These are phyloP conservation scores for Gambelia wislizenii DNA, from an alignment of 2,797 vertebrate genomes.

Conservation along the genomic window DNA sequence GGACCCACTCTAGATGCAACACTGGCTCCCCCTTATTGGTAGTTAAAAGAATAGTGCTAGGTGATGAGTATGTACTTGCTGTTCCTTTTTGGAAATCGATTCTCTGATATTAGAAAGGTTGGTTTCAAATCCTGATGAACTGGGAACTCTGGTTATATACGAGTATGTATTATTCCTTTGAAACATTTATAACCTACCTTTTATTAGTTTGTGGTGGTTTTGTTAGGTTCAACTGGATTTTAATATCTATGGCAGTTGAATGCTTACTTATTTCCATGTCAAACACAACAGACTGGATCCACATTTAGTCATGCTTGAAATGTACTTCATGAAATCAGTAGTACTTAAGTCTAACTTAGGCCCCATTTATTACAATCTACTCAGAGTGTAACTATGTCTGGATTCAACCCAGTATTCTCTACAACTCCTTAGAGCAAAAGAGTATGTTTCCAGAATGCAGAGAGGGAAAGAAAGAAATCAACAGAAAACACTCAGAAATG, in stretches of 20 bases:
- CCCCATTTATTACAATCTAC: not conserved
- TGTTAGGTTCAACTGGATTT: not conserved
- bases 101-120: too few relatives aligned
- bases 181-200: not conserved
- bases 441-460: not conserved
- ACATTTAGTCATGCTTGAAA: not conserved
- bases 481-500: not conserved
- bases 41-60: not conserved
- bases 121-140: not conserved
- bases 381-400: too few relatives aligned
- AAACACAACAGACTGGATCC: not conserved
- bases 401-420: not conserved
- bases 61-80: not conserved
- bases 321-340: not conserved
- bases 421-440: not conserved
- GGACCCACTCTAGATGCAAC: not conserved
- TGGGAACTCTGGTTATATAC: not conserved
- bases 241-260: not conserved
- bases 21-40: not conserved
- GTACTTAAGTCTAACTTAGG: not conserved
- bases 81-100: not conserved
- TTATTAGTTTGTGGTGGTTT: not conserved
- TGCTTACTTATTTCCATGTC: not conserved
- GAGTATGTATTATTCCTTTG: not conserved
- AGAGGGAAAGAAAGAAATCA: slow-evolving; percentile 3